Conservation (phyloP, 2,888 invertebrate species). For the Lasioglossum figueresi region DNA sequence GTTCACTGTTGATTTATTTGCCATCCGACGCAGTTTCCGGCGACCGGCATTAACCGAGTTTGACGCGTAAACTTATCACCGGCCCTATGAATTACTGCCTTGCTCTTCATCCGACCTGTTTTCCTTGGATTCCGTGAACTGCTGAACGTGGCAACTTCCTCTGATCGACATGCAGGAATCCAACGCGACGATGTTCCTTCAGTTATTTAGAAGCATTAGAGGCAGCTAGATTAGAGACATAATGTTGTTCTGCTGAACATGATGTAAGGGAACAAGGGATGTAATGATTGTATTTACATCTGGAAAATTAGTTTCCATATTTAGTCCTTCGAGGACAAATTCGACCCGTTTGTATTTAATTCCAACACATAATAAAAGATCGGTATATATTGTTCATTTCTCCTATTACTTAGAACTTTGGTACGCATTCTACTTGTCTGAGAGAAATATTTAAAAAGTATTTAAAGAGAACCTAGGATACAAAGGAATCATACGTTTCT, state of each 20-base stretch:
- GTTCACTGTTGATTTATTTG: slow-evolving; percentile 20
- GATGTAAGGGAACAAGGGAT: neutral
- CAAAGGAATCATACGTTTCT: neutral
- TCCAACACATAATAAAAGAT: neutral
- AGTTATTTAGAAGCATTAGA: neutral
- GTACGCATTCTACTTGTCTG: neutral
- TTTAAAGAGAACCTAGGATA: neutral
- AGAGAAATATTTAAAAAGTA: no score
- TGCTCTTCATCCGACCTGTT: neutral
- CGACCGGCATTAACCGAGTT: slow-evolving; percentile 13
- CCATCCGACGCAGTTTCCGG: neutral
- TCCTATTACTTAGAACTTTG: neutral
- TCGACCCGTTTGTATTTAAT: neutral
- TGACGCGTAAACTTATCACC: slow-evolving; percentile 32
- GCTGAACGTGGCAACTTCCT: neutral
- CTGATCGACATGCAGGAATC: neutral
- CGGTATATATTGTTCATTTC: neutral
- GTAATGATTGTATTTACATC: neutral
- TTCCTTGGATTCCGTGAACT: neutral
- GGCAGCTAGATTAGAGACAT: neutral
- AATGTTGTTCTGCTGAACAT: neutral
- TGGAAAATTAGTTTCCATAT: neutral
- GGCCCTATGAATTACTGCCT: slow-evolving; percentile 15
- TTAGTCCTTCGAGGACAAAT: neutral
- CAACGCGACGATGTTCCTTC: no score